These are phyloP conservation scores for Paramormyrops hopkinsi DNA, from an alignment of 2,797 vertebrate genomes.

Conservation along the genomic window DNA sequence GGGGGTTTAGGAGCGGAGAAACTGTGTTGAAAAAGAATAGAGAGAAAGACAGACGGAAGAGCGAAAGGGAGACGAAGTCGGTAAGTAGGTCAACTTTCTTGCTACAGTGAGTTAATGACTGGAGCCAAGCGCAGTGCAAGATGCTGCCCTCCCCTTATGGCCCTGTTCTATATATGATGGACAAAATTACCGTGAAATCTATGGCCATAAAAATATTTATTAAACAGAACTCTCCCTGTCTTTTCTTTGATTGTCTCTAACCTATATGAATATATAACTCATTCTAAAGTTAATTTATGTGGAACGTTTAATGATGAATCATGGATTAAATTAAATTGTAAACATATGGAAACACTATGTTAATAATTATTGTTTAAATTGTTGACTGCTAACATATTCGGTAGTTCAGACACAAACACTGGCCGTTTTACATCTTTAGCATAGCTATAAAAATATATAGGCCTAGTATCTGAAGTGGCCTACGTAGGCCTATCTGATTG, in stretches of 20 bases:
- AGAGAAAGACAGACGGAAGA: constrained; percentile 5
- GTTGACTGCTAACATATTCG: not conserved
- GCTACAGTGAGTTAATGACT: constrained; percentile 59
- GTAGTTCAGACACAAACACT: not conserved
- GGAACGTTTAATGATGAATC: not conserved
- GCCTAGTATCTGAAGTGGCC: not conserved
- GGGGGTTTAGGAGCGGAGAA: not conserved
- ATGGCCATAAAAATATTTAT: not conserved
- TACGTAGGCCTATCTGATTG: not conserved
- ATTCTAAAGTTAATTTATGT: not conserved
- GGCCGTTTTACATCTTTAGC: not conserved
- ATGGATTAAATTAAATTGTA: not conserved
- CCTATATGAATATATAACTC: not conserved
- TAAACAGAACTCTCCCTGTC: constrained; percentile 17
- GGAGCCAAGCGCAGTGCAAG: constrained; percentile 26
- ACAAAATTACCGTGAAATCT: not conserved
- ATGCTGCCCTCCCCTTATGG: not conserved
- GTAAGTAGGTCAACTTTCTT: constrained; percentile 68
- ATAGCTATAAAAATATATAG: not conserved
- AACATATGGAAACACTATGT: not conserved
- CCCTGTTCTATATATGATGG: not conserved
- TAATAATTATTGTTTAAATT: not conserved
- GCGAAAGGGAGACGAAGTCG: constrained; percentile 46
- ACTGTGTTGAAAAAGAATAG: not conserved
- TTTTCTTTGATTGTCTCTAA: not conserved